Percentiles rank a stretch among this genome's conserved stretches.
phyloP scores from a whole-genome alignment of 2,888 invertebrate genomes.

The Mechanitis messenoides region DNA sequence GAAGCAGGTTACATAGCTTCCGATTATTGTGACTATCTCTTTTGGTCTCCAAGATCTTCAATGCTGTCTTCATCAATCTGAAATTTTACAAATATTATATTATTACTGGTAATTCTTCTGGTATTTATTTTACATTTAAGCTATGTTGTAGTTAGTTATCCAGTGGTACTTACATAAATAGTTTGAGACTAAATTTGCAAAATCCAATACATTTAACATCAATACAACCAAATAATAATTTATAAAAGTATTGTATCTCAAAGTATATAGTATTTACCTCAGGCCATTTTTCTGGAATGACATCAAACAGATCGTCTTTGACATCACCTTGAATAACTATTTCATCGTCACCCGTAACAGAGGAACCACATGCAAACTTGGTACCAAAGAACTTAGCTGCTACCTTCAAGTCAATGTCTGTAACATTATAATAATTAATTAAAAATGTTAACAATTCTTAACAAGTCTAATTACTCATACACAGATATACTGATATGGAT shows the following conservation, averaged over 20 bases:
- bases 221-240: too few species aligned
- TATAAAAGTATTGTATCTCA: background rate
- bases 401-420: conserved; percentile 97
- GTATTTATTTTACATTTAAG: too few species aligned
- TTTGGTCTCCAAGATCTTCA: conserved; percentile 94
- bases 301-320: conserved; percentile 98
- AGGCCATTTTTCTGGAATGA: conserved; percentile 99
- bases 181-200: background rate
- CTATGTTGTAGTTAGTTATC: too few species aligned
- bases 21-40: conserved; percentile 80
- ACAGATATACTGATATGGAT: too few species aligned
- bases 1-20: conserved; percentile 15
- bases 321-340: conserved; percentile 99
- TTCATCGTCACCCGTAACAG: conserved; percentile 98
- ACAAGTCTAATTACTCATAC: too few species aligned
- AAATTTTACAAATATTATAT: conserved; percentile 37
- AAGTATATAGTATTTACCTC: conserved; percentile 76
- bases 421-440: conserved; percentile 31
- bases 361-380: conserved; percentile 99
- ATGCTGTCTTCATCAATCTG: conserved; percentile 94
- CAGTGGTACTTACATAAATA: too few species aligned
- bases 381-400: conserved; percentile 98
- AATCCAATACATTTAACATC: background rate
- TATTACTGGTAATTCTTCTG: background rate
- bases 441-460: background rate